Evolutionary conservation across 2,888 invertebrate species (phyloP), one percentile per base, ranked within the genome.

Genomic region (Nesidiocoris tenuis): DNA sequence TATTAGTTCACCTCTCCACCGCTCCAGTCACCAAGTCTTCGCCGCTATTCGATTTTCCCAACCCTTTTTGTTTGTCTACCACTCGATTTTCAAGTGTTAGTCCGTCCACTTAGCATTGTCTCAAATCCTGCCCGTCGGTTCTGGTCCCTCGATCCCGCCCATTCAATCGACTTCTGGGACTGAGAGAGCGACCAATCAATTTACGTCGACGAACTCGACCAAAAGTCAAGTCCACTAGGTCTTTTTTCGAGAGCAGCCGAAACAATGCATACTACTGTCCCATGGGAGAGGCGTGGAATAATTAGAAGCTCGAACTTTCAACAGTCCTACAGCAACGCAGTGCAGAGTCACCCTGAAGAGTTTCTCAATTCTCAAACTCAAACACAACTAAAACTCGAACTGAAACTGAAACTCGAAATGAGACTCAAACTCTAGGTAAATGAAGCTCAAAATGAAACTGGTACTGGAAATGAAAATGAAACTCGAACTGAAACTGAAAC

Each of bases 21-120:
- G 19, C 39, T 63, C 39, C 39, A 39, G 39, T 39, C 39, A 39
- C 39, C 39, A 39, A 39, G 39, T 7, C 39, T 39, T 39, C 12
- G 5, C 12, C 39, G 3, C 39, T 12, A 39, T 39, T 39, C 39
- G 39, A 39, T 39, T 54, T 57, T 56, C 55, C 54, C 55, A 23
- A 39, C 63, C 25, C 66, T 66, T 65, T 75, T 66, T 75, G 74
- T 75, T 75, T 75, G 74, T 75, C 74, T 66, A 75, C 59, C 74
- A 75, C 74, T 75, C 65, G 74, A 75, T 75, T 57, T 61, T 75
- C 66, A 66, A 75, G 74, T 75, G 74, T 75, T 75, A 59, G 74
- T 75, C 39, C 74, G 74, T 66, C 74, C 74, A 75, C 74, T 75
- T 75, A 66, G 74, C 66, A 75, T 75, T 75, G 74, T 75, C 74